phyloP scores from a whole-genome alignment of 1,140 invertebrate species.

The Drosophila bifasciata region DNA sequence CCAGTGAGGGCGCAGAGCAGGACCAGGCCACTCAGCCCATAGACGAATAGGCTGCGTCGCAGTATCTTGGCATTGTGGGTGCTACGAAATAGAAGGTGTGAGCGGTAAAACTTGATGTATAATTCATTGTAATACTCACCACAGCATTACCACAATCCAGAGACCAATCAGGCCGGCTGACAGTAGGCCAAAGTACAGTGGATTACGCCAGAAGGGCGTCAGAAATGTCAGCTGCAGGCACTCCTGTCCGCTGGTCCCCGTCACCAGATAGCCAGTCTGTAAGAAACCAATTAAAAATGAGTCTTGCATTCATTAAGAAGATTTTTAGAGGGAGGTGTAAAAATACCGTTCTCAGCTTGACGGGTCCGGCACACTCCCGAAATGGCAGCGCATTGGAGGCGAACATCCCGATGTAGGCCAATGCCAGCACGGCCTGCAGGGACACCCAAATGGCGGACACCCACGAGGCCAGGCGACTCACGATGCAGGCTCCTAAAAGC shows the following conservation, averaged over 20 bases:
- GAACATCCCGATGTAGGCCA: conserved; percentile 82
- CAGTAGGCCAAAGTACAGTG: conserved; percentile 76
- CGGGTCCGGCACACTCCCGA: conserved; percentile 72
- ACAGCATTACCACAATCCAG: conserved; percentile 83
- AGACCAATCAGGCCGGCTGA: conserved; percentile 76
- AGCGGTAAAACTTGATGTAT: no score
- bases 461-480: conserved; percentile 83
- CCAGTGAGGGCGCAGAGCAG: conserved; percentile 73
- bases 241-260: conserved; percentile 71
- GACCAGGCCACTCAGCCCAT: conserved; percentile 65
- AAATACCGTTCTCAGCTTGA: conserved; percentile 68
- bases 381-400: conserved; percentile 74
- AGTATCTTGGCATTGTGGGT: conserved; percentile 79
- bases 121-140: conserved; percentile 51
- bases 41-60: conserved; percentile 74
- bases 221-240: conserved; percentile 81
- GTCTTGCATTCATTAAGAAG: neutral
- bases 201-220: conserved; percentile 81
- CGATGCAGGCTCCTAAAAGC: conserved; percentile 74
- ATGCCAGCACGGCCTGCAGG: conserved; percentile 76
- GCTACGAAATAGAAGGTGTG: conserved; percentile 35
- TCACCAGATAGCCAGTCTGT: conserved; percentile 70
- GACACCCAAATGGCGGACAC: conserved; percentile 81
- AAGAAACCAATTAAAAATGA: neutral
- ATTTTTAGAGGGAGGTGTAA: neutral